Evolutionary conservation across 2,888 invertebrate genomes (phyloP), one percentile per base, ranked within the genome.

Genomic region (Phyllotreta cruciferae): DNA sequence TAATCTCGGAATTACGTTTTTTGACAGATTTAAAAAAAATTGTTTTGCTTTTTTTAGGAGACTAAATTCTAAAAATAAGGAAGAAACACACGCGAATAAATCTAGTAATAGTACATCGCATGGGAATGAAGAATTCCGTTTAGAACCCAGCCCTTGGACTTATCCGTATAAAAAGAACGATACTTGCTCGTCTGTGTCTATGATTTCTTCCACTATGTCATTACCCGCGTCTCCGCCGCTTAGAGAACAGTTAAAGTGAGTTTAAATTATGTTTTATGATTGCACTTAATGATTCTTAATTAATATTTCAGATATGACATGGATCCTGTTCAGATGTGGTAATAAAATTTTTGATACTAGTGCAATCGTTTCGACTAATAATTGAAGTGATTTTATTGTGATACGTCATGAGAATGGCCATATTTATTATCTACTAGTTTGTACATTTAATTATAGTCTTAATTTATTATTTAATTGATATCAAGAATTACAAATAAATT

Each of bases 51-150:
- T 6, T 72, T 78, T 35, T 71, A 88, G 88, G 75, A 85, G 90
- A 68, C 79, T 90, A 50, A 90, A 90, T 44, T 90, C 90, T 3
- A 90, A 90, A 78, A 88, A 88, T 6, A 84, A 87, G 7, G 88
- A 89, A 55, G 81, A 81, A 66, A 78, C 71, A 37, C 24, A 24
- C 24, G 73, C 77, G 11, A 79, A 57, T 34, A 63, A 60, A 37
- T 45, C 38, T 49, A 41, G 54, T 7, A 54, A 44, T 54, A 34
- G 49, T 6, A 80, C 80, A 66, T 78, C 78, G 66, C 68, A 71
- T 38, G 72, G 77, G 37, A 79, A 66, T 8, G 58, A 64, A 41
- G 58, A 65, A 49, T 66, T 64, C n/a, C 56, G 62, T 9, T 52
- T 68, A 38, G 62, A 62, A 35, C 56, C 63, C 7, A 56, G 63